These are phyloP conservation scores for Agonopterix heracliana DNA, from an alignment of 2,888 invertebrate species.

Conservation along the genomic window DNA sequence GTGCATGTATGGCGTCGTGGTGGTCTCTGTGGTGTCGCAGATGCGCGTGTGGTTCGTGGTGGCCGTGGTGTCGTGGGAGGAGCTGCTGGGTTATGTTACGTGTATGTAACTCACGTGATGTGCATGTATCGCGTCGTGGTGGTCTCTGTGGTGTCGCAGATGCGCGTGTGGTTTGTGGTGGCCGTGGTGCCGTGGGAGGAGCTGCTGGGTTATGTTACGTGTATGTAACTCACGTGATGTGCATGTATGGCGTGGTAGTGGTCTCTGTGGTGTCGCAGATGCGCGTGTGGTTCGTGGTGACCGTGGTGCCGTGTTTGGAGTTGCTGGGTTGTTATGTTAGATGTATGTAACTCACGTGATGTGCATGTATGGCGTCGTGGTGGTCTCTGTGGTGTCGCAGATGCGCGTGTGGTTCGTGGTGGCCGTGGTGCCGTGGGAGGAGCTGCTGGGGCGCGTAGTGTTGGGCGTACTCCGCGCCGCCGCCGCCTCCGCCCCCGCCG, in stretches of 20 bases:
- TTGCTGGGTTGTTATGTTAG: too few species aligned
- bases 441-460: slow-evolving; percentile 70
- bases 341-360: slow-evolving; percentile 47
- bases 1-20: slow-evolving; percentile 64
- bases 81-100: slow-evolving; percentile 68
- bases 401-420: slow-evolving; percentile 66
- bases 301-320: too few species aligned
- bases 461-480: slow-evolving; percentile 60
- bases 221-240: too few species aligned
- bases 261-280: too few species aligned
- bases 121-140: too few species aligned
- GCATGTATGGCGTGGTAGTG: too few species aligned
- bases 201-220: too few species aligned
- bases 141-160: too few species aligned
- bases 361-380: slow-evolving; percentile 64
- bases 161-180: too few species aligned
- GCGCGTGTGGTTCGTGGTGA: too few species aligned
- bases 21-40: slow-evolving; percentile 65
- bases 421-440: slow-evolving; percentile 61
- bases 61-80: slow-evolving; percentile 61
- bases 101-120: too few species aligned
- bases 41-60: slow-evolving; percentile 66
- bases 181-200: too few species aligned
- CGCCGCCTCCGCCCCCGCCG: slow-evolving; percentile 53
- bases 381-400: slow-evolving; percentile 65